Evolutionary conservation across 2,113 vertebrate species (phyloP).

Genomic region (Halcyon senegalensis): DNA sequence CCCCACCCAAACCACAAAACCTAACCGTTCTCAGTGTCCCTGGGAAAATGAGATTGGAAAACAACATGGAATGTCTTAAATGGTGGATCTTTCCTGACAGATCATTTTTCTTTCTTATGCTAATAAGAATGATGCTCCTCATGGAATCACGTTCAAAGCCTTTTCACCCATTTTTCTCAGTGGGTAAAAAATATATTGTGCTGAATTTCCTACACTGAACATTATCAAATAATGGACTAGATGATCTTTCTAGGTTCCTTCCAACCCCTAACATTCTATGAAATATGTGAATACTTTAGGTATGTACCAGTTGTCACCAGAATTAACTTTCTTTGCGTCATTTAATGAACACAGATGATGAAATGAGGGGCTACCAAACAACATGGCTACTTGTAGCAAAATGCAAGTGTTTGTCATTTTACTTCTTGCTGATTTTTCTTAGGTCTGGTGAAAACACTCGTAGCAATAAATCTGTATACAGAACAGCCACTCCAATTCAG

Average conservation of each 20-base stretch:
- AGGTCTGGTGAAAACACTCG: background rate
- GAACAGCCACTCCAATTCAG: background rate
- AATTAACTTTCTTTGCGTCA: background rate
- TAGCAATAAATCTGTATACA: conserved; percentile 1
- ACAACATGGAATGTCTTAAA: background rate
- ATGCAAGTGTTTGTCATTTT: background rate
- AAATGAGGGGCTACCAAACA: background rate
- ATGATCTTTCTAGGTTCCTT: too few species aligned
- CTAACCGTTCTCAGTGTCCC: background rate
- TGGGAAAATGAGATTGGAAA: background rate
- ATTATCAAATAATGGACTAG: background rate
- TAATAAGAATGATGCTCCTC: background rate
- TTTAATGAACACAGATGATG: background rate
- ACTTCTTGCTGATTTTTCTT: background rate
- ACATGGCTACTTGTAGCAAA: background rate
- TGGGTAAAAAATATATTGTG: background rate
- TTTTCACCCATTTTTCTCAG: background rate
- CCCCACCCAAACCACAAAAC: background rate
- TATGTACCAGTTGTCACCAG: background rate
- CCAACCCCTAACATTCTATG: too few species aligned
- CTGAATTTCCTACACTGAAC: background rate
- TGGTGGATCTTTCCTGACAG: background rate
- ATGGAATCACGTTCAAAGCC: accelerated
- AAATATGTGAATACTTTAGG: background rate
- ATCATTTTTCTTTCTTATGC: background rate